A percentile compares a stretch with the other conserved stretches of the same genome.
Conservation (phyloP, 2,888 invertebrate species). For the Busseola fusca region DNA sequence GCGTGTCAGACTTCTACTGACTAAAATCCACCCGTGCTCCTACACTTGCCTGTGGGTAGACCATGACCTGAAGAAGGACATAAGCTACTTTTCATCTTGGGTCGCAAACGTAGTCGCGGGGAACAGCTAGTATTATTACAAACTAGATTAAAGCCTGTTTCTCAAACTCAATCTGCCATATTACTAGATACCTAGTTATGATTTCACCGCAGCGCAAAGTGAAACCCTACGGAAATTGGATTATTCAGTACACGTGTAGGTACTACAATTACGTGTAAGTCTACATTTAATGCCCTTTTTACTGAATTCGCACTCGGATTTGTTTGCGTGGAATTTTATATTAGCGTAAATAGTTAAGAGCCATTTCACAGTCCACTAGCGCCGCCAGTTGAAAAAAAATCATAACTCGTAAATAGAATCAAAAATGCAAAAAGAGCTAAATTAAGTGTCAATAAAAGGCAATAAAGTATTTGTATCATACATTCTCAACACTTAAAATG, state of each 20-base stretch:
- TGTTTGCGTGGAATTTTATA: slow-evolving; percentile 52
- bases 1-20: no score
- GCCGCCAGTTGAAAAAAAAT: no score
- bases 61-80: neutral
- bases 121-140: no score
- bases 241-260: slow-evolving; percentile 47
- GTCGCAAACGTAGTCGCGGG: neutral
- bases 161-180: neutral
- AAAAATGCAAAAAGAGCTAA: no score
- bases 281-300: slow-evolving; percentile 42
- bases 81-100: neutral
- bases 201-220: slow-evolving; percentile 39
- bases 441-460: no score
- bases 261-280: slow-evolving; percentile 37
- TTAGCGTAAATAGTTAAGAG: slow-evolving; percentile 43
- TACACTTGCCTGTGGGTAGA: no score
- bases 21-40: no score
- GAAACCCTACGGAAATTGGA: slow-evolving; percentile 61
- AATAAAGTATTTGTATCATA: no score
- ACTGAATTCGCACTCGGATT: slow-evolving; percentile 43
- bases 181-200: slow-evolving; percentile 23
- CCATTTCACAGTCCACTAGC: no score
- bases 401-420: no score
- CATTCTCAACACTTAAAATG: no score
- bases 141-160: neutral